Percentiles rank a stretch among this genome's conserved stretches.
These are phyloP conservation scores for Embiotoca jacksoni DNA, from an alignment of 2,113 vertebrate genomes.

Conservation along the genomic window DNA sequence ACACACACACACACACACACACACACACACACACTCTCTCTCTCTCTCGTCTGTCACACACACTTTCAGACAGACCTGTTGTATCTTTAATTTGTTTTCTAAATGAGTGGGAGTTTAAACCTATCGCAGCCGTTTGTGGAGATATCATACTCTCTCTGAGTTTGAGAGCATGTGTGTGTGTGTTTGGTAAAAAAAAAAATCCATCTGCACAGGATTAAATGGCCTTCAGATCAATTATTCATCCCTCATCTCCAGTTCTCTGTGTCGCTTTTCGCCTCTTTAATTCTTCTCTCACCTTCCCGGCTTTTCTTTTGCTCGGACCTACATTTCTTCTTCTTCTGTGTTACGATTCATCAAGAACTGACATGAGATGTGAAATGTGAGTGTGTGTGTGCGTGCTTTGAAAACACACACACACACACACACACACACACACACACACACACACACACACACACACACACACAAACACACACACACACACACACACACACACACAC, in stretches of 20 bases:
- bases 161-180: slow-evolving; percentile 6
- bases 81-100: not conserved
- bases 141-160: slow-evolving; percentile 1
- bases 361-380: not conserved
- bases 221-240: slow-evolving; percentile 59
- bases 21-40: no score
- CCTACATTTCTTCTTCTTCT: not conserved
- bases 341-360: not conserved
- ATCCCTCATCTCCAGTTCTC: slow-evolving; percentile 27
- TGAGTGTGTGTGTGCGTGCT: not conserved
- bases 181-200: slow-evolving; percentile 13
- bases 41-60: not conserved
- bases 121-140: not conserved
- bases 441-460: no score
- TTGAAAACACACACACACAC: not conserved
- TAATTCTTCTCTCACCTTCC: slow-evolving; percentile 24
- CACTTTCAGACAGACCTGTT: slow-evolving; percentile 9
- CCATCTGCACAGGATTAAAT: not conserved
- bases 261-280: slow-evolving; percentile 1
- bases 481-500: no score
- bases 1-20: no score
- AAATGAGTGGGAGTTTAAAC: slow-evolving; percentile 1
- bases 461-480: no score
- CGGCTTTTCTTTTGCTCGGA: not conserved
- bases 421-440: no score